Evolutionary conservation across 2,888 invertebrate species (phyloP).

Genomic region (Orgyia antiqua): DNA sequence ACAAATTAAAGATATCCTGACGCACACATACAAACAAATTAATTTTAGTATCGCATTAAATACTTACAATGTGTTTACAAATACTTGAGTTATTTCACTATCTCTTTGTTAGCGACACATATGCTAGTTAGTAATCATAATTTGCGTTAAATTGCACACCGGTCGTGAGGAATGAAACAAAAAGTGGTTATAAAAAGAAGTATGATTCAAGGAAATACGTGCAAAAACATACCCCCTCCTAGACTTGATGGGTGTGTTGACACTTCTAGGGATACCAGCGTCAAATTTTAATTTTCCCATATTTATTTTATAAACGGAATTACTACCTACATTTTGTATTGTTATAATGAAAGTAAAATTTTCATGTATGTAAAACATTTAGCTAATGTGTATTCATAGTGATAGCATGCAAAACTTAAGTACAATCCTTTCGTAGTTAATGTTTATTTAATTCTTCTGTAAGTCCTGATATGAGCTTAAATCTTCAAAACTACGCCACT

Average conservation of each 20-base stretch:
- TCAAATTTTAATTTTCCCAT: constrained; percentile 1
- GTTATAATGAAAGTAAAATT: too few species aligned
- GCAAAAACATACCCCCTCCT: constrained; percentile 29
- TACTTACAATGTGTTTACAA: constrained; percentile 21
- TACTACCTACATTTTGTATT: too few species aligned
- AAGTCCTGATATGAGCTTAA: too few species aligned
- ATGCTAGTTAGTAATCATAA: constrained; percentile 17
- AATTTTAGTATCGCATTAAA: constrained; percentile 49
- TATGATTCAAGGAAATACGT: constrained; percentile 35
- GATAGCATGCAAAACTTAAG: too few species aligned
- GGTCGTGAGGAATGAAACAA: constrained; percentile 24
- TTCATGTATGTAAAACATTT: too few species aligned
- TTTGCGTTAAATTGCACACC: constrained; percentile 16
- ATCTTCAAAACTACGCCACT: too few species aligned
- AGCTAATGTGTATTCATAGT: too few species aligned
- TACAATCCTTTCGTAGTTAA: too few species aligned
- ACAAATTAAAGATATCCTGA: too few species aligned
- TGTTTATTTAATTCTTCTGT: too few species aligned
- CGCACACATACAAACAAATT: constrained; percentile 39
- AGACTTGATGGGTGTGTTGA: constrained; percentile 18
- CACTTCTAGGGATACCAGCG: constrained; percentile 24
- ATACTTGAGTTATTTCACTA: constrained; percentile 10
- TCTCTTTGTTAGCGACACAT: constrained; percentile 17
- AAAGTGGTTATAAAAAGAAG: constrained; percentile 20
- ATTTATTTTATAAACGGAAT: too few species aligned